Evolutionary conservation across 1,140 invertebrate genomes (phyloP).

Genomic region (Diploscapter pachys): DNA sequence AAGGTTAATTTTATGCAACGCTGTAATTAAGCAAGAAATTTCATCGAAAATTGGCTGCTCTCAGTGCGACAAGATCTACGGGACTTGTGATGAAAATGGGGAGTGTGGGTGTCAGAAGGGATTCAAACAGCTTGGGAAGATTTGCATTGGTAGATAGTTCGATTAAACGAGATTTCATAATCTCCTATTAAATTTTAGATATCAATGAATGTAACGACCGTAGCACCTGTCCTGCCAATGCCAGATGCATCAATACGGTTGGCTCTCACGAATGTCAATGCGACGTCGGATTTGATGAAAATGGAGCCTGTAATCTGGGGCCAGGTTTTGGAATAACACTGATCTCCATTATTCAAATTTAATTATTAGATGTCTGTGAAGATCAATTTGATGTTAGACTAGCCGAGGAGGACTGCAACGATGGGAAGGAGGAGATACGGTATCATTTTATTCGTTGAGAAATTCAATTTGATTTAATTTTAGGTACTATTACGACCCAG

Average conservation of each 20-base stretch:
- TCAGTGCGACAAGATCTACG: slow-evolving; percentile 23
- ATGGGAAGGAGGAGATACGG: slow-evolving; percentile 25
- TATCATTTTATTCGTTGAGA: not conserved
- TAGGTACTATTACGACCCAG: slow-evolving; percentile 46
- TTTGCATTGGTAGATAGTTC: slow-evolving; percentile 31
- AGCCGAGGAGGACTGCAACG: slow-evolving; percentile 31
- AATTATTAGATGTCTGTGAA: slow-evolving; percentile 15
- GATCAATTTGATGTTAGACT: slow-evolving; percentile 26
- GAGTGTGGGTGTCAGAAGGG: slow-evolving; percentile 27
- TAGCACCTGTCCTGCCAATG: slow-evolving; percentile 17
- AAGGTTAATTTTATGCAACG: slow-evolving; percentile 2
- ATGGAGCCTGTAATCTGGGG: slow-evolving; percentile 28
- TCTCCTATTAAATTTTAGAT: slow-evolving; percentile 14
- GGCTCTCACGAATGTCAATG: slow-evolving; percentile 26
- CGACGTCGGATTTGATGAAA: slow-evolving; percentile 22
- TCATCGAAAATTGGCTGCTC: not conserved
- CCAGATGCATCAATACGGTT: slow-evolving; percentile 26
- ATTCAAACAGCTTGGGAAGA: slow-evolving; percentile 25
- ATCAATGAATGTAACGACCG: slow-evolving; percentile 31
- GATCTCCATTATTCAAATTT: not conserved
- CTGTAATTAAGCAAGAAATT: slow-evolving; percentile 1
- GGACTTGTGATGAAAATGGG: slow-evolving; percentile 18
- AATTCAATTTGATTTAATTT: slow-evolving; percentile 2
- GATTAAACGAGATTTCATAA: not conserved
- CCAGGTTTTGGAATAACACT: slow-evolving; percentile 3